Evolutionary conservation across 37 sponge, comb jelly and placozoan species (phyloP).

Genomic region (Diacarnus erythraeanus): DNA sequence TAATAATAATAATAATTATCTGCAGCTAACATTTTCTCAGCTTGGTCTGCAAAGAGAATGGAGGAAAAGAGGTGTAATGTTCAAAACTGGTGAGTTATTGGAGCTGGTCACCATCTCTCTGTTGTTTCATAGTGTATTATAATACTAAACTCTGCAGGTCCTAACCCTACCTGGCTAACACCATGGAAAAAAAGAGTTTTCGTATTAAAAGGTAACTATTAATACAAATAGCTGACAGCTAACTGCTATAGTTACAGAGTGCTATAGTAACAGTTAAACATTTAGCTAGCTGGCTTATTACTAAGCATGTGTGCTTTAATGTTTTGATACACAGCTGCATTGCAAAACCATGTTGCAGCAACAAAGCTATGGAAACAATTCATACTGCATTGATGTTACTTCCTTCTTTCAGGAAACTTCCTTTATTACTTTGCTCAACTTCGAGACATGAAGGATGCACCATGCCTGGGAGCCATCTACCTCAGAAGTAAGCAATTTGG

Average conservation of each 20-base stretch:
- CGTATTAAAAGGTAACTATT: slow-evolving; percentile 47
- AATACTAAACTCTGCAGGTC: too few species aligned
- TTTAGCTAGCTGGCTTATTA: too few species aligned
- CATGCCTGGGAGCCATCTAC: slow-evolving; percentile 58
- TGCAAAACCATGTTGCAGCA: too few species aligned
- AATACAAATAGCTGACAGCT: too few species aligned
- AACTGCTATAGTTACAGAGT: neutral
- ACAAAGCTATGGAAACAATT: too few species aligned
- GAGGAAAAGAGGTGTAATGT: slow-evolving; percentile 54
- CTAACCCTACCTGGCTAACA: slow-evolving; percentile 50
- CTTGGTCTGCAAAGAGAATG: slow-evolving; percentile 36
- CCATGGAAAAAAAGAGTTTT: slow-evolving; percentile 60
- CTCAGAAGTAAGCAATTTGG: slow-evolving; percentile 60
- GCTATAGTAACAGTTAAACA: neutral
- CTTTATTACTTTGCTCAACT: slow-evolving; percentile 40
- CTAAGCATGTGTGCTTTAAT: neutral
- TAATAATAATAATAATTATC: neutral
- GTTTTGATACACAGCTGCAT: too few species aligned
- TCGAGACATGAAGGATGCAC: neutral
- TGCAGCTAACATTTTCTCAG: slow-evolving; percentile 45
- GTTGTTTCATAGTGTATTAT: slow-evolving; percentile 2
- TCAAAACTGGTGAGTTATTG: slow-evolving; percentile 55
- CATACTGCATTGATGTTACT: neutral
- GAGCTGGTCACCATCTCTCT: too few species aligned
- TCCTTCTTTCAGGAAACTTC: slow-evolving; percentile 45